Evolutionary conservation across 2,888 invertebrate species (phyloP).

Genomic region (Zeuzera pyrina): DNA sequence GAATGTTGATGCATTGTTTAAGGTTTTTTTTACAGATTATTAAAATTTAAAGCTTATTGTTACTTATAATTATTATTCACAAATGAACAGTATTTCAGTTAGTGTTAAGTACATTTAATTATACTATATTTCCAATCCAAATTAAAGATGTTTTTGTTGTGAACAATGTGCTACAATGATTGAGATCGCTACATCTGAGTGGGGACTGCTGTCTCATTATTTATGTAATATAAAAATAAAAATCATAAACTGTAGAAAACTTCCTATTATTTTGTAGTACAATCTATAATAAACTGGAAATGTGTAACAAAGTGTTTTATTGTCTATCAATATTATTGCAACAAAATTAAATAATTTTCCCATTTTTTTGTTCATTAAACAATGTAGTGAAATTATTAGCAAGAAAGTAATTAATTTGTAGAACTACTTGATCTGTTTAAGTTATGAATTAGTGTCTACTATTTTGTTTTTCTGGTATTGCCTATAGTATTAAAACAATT

Average conservation of each 20-base stretch:
- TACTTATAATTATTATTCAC: conserved; percentile 45
- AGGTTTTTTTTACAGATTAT: conserved; percentile 13
- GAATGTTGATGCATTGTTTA: conserved; percentile 33
- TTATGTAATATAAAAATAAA: conserved; percentile 54
- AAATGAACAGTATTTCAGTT: conserved; percentile 65
- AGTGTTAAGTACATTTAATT: conserved; percentile 30
- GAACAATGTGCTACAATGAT: conserved; percentile 26
- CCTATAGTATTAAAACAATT: too few relatives aligned
- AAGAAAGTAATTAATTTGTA: too few relatives aligned
- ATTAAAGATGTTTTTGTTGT: conserved; percentile 12
- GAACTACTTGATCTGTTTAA: too few relatives aligned
- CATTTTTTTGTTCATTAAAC: too few relatives aligned
- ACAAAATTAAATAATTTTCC: too few relatives aligned
- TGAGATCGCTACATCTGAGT: conserved; percentile 31
- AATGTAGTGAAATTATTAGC: too few relatives aligned
- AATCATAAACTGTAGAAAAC: conserved; percentile 67
- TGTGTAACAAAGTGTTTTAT: conserved; percentile 26
- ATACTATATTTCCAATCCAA: conserved; percentile 12
- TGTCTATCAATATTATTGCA: too few relatives aligned
- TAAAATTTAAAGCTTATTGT: conserved; percentile 23
- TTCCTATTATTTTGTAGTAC: conserved; percentile 74
- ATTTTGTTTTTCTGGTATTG: too few relatives aligned
- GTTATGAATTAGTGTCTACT: too few relatives aligned
- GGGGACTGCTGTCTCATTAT: conserved; percentile 60
- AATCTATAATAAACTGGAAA: conserved; percentile 70